Conservation (phyloP, 2,888 invertebrate genomes). For the Lochmaea crataegi region DNA sequence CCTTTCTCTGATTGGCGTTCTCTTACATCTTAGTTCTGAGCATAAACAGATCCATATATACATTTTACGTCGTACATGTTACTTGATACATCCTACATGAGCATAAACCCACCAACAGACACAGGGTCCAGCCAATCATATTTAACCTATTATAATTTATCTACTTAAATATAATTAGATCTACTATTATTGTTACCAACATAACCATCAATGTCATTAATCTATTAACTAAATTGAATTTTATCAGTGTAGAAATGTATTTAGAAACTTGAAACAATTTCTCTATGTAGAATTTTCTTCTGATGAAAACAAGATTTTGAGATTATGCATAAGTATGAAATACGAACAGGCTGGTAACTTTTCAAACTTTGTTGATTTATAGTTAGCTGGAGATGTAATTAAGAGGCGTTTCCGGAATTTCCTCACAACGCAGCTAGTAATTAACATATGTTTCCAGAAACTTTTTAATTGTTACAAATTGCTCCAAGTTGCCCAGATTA, state of each 20-base stretch:
- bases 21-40: no score
- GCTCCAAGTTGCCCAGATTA: conserved; percentile 58
- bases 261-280: conserved; percentile 17
- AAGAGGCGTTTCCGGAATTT: conserved; percentile 61
- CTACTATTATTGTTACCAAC: no score
- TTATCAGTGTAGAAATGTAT: neutral
- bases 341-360: conserved; percentile 50
- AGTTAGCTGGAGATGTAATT: conserved; percentile 61
- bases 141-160: no score
- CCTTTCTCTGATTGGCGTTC: no score
- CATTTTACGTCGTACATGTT: no score
- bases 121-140: no score
- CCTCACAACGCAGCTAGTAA: conserved; percentile 64
- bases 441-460: conserved; percentile 64
- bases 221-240: neutral
- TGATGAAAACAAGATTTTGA: conserved; percentile 36
- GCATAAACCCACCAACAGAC: no score
- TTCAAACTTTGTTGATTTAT: conserved; percentile 58
- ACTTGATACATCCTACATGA: no score
- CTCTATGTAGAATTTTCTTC: conserved; percentile 18
- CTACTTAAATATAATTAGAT: no score
- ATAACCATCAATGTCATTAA: no score
- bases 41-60: no score
- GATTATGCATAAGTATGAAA: conserved; percentile 39
- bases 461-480: conserved; percentile 63